These are phyloP conservation scores for Pristionchus maxplancki DNA, from an alignment of 2,888 invertebrate species.

Conservation along the genomic window DNA sequence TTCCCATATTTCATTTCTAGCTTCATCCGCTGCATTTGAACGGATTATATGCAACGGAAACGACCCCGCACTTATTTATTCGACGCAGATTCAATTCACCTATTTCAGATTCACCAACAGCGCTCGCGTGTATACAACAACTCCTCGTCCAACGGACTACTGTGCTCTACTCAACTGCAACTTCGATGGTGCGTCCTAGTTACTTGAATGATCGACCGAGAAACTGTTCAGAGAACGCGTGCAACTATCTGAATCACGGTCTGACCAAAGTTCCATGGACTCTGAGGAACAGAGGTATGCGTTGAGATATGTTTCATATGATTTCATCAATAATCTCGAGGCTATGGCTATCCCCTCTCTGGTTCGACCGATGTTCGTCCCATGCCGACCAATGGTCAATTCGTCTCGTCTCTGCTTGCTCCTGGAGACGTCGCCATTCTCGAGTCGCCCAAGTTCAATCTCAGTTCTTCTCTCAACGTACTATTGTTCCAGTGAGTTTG, in stretches of 20 bases:
- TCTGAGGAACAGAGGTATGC: slow-evolving; percentile 64
- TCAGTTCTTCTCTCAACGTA: slow-evolving; percentile 73
- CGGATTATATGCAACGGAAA: not conserved
- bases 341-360: slow-evolving; percentile 75
- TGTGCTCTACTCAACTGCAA: slow-evolving; percentile 74
- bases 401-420: slow-evolving; percentile 74
- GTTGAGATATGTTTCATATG: not conserved
- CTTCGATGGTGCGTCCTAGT: slow-evolving; percentile 65
- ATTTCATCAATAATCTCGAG: not conserved
- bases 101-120: not conserved
- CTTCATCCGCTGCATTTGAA: not conserved
- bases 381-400: slow-evolving; percentile 73
- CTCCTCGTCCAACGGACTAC: slow-evolving; percentile 63
- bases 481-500: slow-evolving; percentile 70
- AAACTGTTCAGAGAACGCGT: slow-evolving; percentile 70
- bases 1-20: not conserved
- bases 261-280: slow-evolving; percentile 77
- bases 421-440: slow-evolving; percentile 76
- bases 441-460: slow-evolving; percentile 74
- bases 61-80: not conserved
- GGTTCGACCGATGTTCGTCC: slow-evolving; percentile 72
- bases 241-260: slow-evolving; percentile 76
- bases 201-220: not conserved
- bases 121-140: slow-evolving; percentile 53
- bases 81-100: too few species aligned